phyloP scores from a whole-genome alignment of 2,888 invertebrate species.

The Sceliomorpha sp. region DNA sequence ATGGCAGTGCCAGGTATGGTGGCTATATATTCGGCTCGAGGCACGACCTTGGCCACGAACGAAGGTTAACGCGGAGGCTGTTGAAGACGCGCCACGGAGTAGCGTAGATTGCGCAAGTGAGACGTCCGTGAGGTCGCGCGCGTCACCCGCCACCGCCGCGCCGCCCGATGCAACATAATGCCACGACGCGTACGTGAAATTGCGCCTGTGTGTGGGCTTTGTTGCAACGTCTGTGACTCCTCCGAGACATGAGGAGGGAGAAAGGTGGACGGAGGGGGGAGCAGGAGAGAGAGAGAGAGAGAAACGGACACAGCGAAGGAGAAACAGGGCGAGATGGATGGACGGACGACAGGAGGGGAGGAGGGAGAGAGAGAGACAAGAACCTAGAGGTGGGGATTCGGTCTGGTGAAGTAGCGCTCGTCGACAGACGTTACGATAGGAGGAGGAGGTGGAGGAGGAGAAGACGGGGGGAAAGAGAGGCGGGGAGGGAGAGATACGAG shows the following conservation, averaged over 20 bases:
- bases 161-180: constrained; percentile 39
- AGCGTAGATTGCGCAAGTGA: constrained; percentile 52
- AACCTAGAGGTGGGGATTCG: constrained; percentile 23
- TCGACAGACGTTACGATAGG: constrained; percentile 13
- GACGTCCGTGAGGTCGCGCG: constrained; percentile 46
- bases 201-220: constrained; percentile 45
- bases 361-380: no score
- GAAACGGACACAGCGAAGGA: no score
- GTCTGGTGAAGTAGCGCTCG: constrained; percentile 30
- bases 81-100: constrained; percentile 46
- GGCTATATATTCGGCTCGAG: constrained; percentile 49
- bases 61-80: constrained; percentile 53
- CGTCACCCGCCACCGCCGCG: constrained; percentile 23
- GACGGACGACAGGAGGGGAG: no score
- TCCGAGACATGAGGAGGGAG: neutral
- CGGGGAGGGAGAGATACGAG: constrained; percentile 36
- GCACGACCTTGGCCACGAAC: constrained; percentile 58
- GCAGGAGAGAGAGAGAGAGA: no score
- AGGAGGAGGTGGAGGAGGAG: constrained; percentile 34
- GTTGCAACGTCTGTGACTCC: constrained; percentile 22
- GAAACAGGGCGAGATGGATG: no score
- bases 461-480: constrained; percentile 15
- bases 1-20: constrained; percentile 39
- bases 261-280: neutral
- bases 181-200: constrained; percentile 26